phyloP scores from a whole-genome alignment of 2,888 invertebrate species.

The Zeuzera pyrina region DNA sequence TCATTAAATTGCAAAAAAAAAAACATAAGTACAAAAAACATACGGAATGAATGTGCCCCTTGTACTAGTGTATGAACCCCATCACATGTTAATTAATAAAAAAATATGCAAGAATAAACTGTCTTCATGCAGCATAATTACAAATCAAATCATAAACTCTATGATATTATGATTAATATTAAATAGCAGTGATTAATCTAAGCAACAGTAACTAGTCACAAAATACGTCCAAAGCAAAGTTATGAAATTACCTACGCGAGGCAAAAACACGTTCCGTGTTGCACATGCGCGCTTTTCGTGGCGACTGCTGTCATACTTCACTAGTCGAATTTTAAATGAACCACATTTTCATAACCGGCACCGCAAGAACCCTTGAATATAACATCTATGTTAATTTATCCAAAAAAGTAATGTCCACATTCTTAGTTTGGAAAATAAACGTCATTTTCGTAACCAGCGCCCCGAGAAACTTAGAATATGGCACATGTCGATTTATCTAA shows the following conservation, averaged over 20 bases:
- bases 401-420: too few relatives aligned
- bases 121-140: background rate
- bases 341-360: too few relatives aligned
- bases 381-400: too few relatives aligned
- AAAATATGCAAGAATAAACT: background rate
- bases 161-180: background rate
- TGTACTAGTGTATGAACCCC: slow-evolving; percentile 4
- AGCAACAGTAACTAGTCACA: background rate
- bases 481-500: too few relatives aligned
- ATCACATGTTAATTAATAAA: slow-evolving; percentile 4
- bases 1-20: slow-evolving; percentile 1
- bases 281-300: slow-evolving; percentile 5
- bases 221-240: slow-evolving; percentile 1
- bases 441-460: too few relatives aligned
- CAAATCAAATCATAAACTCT: too few relatives aligned
- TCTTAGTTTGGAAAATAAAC: too few relatives aligned
- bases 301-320: slow-evolving; percentile 10
- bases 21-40: slow-evolving; percentile 3
- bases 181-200: slow-evolving; percentile 1
- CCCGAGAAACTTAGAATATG: too few relatives aligned
- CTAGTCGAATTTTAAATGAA: too few relatives aligned
- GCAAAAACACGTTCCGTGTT: slow-evolving; percentile 5
- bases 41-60: slow-evolving; percentile 4
- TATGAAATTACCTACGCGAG: slow-evolving; percentile 3
- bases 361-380: too few relatives aligned